Percentiles rank a stretch among this genome's conserved stretches.
phyloP scores from a whole-genome alignment of 2,113 vertebrate genomes.

The Syngnathus scovelli region DNA sequence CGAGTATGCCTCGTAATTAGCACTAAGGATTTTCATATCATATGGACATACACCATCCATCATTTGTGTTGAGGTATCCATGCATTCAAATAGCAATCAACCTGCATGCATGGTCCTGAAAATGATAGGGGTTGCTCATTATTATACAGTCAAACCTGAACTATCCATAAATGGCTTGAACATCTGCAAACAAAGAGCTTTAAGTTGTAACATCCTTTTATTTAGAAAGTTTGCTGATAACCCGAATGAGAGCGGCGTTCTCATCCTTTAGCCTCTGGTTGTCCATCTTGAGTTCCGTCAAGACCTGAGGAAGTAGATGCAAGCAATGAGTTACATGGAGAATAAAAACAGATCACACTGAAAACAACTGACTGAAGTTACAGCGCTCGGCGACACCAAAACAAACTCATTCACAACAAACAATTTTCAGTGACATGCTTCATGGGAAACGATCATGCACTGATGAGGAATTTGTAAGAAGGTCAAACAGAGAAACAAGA shows the following conservation, averaged over 20 bases:
- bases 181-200: conserved; percentile 10
- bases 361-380: conserved; percentile 2
- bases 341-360: neutral
- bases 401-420: neutral
- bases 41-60: conserved; percentile 4
- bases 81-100: conserved; percentile 14
- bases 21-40: neutral
- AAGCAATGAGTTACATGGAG: neutral
- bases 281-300: conserved; percentile 94
- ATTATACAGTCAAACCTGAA: neutral
- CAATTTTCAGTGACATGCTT: conserved; percentile 33
- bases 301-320: conserved; percentile 69
- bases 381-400: neutral
- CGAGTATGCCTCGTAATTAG: neutral
- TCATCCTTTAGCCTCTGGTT: conserved; percentile 98
- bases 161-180: neutral
- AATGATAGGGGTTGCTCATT: conserved; percentile 3
- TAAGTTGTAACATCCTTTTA: conserved; percentile 57
- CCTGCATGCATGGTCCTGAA: conserved; percentile 31
- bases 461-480: conserved; percentile 36
- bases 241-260: conserved; percentile 93
- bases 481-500: conserved; percentile 32
- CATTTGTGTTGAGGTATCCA: conserved; percentile 11
- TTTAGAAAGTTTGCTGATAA: conserved; percentile 98
- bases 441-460: conserved; percentile 42